Percentiles rank a stretch among this genome's conserved stretches.
These are phyloP conservation scores for Drosophila micromelanica DNA, from an alignment of 1,140 invertebrate genomes.

Conservation along the genomic window DNA sequence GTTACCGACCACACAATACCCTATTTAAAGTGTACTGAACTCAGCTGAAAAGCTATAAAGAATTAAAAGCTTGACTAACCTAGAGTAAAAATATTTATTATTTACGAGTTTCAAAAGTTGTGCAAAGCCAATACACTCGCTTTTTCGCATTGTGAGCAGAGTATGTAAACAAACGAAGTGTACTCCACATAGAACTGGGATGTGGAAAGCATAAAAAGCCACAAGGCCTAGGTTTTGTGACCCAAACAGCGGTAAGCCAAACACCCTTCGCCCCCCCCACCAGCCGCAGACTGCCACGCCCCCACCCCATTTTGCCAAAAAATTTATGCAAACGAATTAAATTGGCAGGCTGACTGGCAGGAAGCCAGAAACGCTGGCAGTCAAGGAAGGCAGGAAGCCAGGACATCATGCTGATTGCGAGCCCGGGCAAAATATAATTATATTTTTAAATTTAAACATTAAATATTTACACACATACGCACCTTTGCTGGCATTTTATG, in stretches of 20 bases:
- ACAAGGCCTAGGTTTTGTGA: slow-evolving; percentile 59
- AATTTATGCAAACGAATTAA: slow-evolving; percentile 81
- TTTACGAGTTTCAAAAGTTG: too few relatives aligned
- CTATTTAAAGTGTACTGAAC: too few relatives aligned
- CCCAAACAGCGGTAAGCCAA: slow-evolving; percentile 24
- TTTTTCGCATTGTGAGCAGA: too few relatives aligned
- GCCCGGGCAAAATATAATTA: slow-evolving; percentile 48
- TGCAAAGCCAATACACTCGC: too few relatives aligned
- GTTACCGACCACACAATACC: not conserved
- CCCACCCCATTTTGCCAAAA: slow-evolving; percentile 34
- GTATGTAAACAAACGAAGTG: slow-evolving; percentile 20
- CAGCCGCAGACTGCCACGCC: not conserved
- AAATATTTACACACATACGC: slow-evolving; percentile 63
- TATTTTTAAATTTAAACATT: slow-evolving; percentile 72
- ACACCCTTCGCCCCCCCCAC: not conserved
- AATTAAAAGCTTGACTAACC: too few relatives aligned
- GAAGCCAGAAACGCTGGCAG: not conserved
- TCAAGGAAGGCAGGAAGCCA: slow-evolving; percentile 3
- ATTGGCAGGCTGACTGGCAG: slow-evolving; percentile 56
- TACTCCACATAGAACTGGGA: slow-evolving; percentile 1
- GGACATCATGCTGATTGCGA: slow-evolving; percentile 60
- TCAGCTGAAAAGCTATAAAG: too few relatives aligned
- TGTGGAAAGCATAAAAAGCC: slow-evolving; percentile 62
- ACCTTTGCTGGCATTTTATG: slow-evolving; percentile 39
- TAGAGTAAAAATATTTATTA: too few relatives aligned